Conservation (phyloP, 2,888 invertebrate genomes). For the Halocaridina rubra region DNA sequence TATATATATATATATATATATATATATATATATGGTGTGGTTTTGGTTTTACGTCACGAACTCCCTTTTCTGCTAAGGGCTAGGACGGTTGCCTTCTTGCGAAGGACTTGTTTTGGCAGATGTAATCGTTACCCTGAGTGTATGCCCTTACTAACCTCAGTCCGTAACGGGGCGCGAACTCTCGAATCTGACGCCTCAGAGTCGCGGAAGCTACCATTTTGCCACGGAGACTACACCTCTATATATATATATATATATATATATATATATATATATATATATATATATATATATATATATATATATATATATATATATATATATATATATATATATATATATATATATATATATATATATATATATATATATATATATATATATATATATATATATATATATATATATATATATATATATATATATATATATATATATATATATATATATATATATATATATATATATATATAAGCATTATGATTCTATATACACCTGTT, state of each 20-base stretch:
- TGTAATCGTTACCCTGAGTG: too few species aligned
- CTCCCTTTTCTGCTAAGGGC: too few species aligned
- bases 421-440: constrained; percentile 31
- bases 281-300: not conserved
- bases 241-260: constrained; percentile 11
- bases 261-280: constrained; percentile 6
- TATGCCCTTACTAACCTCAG: too few species aligned
- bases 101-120: too few species aligned
- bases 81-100: too few species aligned
- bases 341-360: constrained; percentile 19
- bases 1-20: not conserved
- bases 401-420: constrained; percentile 7
- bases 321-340: constrained; percentile 24
- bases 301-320: constrained; percentile 4
- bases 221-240: too few species aligned
- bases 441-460: constrained; percentile 7
- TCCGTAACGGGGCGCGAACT: too few species aligned
- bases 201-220: too few species aligned
- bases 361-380: constrained; percentile 5
- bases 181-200: too few species aligned
- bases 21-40: not conserved
- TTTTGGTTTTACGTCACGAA: too few species aligned
- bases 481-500: too few species aligned
- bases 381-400: constrained; percentile 3
- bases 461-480: not conserved